Evolutionary conservation across 2,888 invertebrate species (phyloP).

Genomic region (Eurois occulta): DNA sequence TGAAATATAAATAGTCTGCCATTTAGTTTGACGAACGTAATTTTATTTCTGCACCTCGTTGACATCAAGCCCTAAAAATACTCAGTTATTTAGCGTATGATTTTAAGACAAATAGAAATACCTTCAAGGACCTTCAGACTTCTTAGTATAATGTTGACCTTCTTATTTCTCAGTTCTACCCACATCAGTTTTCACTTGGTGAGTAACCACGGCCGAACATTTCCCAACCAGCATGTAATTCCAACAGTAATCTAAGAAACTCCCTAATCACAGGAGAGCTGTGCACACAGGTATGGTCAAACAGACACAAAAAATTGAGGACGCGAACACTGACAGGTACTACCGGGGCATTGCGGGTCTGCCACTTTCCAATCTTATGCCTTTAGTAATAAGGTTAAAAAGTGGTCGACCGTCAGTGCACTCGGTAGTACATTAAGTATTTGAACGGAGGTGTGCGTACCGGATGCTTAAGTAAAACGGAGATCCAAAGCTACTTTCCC

Average conservation of each 20-base stretch:
- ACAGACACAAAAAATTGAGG: background rate
- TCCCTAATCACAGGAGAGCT: background rate
- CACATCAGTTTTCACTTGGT: constrained; percentile 5
- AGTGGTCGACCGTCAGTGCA: no score
- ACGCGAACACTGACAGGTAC: no score
- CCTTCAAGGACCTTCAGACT: no score
- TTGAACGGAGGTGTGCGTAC: no score
- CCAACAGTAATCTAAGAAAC: constrained; percentile 17
- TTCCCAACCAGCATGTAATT: background rate
- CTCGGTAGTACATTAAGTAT: no score
- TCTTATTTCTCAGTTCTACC: background rate
- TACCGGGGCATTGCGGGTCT: no score
- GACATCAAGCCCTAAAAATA: background rate
- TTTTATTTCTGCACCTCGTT: background rate
- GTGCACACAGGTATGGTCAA: background rate
- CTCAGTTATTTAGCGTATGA: background rate
- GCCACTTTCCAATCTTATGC: no score
- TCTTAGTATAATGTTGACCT: background rate
- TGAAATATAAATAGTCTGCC: background rate
- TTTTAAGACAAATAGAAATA: background rate
- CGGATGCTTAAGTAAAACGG: no score
- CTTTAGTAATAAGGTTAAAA: no score
- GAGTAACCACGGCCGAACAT: background rate
- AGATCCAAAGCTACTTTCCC: no score
- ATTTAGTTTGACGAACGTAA: background rate